A percentile compares a stretch with the other conserved stretches of the same genome.
These are phyloP conservation scores for Colossoma macropomum DNA, from an alignment of 2,113 vertebrate genomes.

Conservation along the genomic window DNA sequence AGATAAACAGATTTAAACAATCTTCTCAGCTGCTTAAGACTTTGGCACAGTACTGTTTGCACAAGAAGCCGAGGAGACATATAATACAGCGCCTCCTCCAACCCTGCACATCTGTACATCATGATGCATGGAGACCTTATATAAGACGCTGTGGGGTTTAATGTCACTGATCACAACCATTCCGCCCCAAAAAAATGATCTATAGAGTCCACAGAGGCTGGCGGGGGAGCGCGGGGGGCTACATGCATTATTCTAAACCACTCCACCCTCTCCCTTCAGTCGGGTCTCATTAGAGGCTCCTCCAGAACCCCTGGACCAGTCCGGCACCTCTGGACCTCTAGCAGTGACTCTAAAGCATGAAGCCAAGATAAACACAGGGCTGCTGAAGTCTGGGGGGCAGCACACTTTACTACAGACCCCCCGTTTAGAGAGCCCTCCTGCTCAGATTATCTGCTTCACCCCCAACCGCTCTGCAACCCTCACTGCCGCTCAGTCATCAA, in stretches of 20 bases:
- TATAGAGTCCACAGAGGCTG: background rate
- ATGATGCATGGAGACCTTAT: constrained; percentile 25
- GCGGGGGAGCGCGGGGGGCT: background rate
- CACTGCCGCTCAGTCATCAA: background rate
- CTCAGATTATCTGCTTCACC: background rate
- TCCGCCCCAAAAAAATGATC: background rate
- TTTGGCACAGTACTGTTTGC: too few species aligned
- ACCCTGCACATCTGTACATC: constrained; percentile 9
- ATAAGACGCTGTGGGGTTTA: constrained; percentile 31
- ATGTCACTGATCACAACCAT: constrained; percentile 14
- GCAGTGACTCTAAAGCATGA: background rate
- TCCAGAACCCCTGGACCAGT: background rate
- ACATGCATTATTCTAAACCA: background rate
- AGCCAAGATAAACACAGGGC: constrained; percentile 8
- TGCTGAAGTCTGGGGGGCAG: background rate
- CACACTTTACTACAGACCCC: background rate
- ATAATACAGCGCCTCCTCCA: too few species aligned
- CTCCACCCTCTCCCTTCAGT: background rate
- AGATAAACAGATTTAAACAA: too few species aligned
- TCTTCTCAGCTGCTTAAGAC: too few species aligned
- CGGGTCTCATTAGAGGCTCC: constrained; percentile 18
- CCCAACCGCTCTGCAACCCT: background rate
- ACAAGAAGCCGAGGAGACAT: too few species aligned
- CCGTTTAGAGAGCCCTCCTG: background rate
- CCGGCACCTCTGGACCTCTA: constrained; percentile 2